Percentiles rank a stretch among this genome's conserved stretches.
Evolutionary conservation across 2,113 vertebrate species (phyloP).

Genomic region (Maccullochella peelii): DNA sequence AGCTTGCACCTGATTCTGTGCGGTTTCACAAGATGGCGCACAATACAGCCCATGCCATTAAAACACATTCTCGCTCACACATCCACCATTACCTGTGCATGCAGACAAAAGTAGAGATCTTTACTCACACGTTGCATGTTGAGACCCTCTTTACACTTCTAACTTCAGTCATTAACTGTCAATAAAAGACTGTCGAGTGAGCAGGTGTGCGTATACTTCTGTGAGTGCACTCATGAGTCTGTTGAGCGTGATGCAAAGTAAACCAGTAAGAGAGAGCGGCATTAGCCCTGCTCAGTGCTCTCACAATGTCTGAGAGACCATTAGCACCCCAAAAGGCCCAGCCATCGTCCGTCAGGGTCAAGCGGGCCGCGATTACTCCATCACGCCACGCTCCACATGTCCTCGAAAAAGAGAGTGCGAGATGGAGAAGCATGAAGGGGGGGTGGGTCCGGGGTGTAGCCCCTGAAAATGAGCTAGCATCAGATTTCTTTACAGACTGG

Average conservation of each 20-base stretch:
- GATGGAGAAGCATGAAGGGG: background rate
- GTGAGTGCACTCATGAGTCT: background rate
- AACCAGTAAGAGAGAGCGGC: background rate
- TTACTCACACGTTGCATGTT: conserved; percentile 24
- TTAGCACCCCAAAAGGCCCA: conserved; percentile 27
- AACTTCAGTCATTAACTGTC: conserved; percentile 40
- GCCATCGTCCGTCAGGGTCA: conserved; percentile 36
- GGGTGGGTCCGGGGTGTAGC: background rate
- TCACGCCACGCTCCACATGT: background rate
- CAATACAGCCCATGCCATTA: conserved; percentile 36
- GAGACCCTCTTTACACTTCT: conserved; percentile 6
- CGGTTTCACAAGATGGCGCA: background rate
- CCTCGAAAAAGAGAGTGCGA: background rate
- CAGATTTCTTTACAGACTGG: conserved; percentile 47
- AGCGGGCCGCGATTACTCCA: conserved; percentile 29
- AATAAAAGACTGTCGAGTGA: conserved; percentile 19
- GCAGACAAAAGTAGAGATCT: conserved; percentile 3
- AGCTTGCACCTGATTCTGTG: conserved; percentile 24
- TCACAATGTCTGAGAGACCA: conserved; percentile 27
- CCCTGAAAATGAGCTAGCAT: conserved; percentile 42
- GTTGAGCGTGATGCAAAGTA: background rate
- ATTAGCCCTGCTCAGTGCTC: conserved; percentile 26
- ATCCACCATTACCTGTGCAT: background rate
- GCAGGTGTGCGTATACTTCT: background rate
- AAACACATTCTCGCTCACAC: conserved; percentile 19